Evolutionary conservation across 2,797 vertebrate species (phyloP), one percentile per base, ranked within the genome.

Genomic region (Thaleichthys pacificus): DNA sequence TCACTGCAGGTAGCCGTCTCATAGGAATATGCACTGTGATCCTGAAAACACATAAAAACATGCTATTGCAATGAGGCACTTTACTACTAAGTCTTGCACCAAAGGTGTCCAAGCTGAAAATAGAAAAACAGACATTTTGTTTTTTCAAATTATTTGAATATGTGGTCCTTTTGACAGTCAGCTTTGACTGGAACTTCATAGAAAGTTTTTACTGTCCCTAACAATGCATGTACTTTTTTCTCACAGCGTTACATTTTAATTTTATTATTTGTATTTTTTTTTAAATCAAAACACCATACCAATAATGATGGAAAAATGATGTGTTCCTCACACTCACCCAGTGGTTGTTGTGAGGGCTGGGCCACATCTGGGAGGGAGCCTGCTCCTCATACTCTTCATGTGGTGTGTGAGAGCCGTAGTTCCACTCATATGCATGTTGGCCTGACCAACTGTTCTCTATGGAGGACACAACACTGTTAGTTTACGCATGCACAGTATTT

Each of bases 401-500:
- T n/a, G 76, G 76, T 19, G 76, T 68, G 49, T 81, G 79, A 58
- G 83, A 49, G 21, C 75, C 83, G 11, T 79, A 92, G 79, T 91
- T 78, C 93, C 93, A 94, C 80, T 90, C 79, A 5, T 92, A 93
- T 0, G 91, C 82, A 81, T 90, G 88, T 68, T 89, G 88, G 22
- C 91, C 92, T 24, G 85, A 89, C 89, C 90, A 94, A 75, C 83
- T 91, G 68, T 92, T 93, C 78, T 91, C 93, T 93, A 12, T 9
- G 5, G 61, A 11, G 11, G 63, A 82, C 14, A 35, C n/a, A 69
- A 14, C 66, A 57, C 0, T 77, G 57, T 65, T 15, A 61, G n/a
- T 15, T 62, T 38, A 63, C n/a, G 6, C 22, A 56, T 2, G 42
- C 7, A 4, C 54, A 79, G 42, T 47, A 47, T 47, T 21, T 58